Conservation (phyloP, 2,888 invertebrate species). For the Lepidocyrtoides sp. region DNA sequence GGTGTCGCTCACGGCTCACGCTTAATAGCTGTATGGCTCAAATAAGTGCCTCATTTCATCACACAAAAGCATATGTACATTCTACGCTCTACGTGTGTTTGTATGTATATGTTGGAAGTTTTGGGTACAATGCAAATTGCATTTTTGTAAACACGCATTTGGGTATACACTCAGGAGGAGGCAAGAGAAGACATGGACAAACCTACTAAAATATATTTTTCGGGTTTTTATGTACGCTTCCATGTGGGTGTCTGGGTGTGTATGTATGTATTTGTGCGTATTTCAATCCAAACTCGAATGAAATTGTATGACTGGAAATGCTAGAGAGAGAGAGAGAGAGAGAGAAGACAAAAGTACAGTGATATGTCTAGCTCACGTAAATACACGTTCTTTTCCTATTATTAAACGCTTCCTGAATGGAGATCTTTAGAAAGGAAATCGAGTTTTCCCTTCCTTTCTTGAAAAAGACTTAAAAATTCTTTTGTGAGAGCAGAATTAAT, state of each 20-base stretch:
- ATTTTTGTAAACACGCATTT: constrained; percentile 14
- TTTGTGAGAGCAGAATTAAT: constrained; percentile 22
- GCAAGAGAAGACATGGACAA: neutral
- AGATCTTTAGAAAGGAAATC: constrained; percentile 47
- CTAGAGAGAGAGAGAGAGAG: neutral
- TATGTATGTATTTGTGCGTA: neutral
- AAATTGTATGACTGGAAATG: neutral
- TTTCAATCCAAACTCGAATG: neutral
- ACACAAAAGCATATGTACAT: neutral
- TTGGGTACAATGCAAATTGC: neutral
- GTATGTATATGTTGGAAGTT: neutral
- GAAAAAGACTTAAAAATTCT: constrained; percentile 15
- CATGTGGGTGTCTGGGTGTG: neutral
- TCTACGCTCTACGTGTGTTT: no score
- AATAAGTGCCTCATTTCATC: neutral
- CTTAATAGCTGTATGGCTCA: neutral
- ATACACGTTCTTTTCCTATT: constrained; percentile 34
- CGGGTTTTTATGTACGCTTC: neutral
- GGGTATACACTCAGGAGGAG: neutral
- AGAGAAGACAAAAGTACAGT: neutral
- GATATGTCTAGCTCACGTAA: neutral
- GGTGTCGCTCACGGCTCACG: constrained; percentile 4
- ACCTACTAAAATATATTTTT: neutral
- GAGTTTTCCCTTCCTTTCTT: constrained; percentile 29
- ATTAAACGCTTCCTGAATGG: constrained; percentile 18